phyloP scores from a whole-genome alignment of 1,140 invertebrate species.

The Leptinotarsa texana region DNA sequence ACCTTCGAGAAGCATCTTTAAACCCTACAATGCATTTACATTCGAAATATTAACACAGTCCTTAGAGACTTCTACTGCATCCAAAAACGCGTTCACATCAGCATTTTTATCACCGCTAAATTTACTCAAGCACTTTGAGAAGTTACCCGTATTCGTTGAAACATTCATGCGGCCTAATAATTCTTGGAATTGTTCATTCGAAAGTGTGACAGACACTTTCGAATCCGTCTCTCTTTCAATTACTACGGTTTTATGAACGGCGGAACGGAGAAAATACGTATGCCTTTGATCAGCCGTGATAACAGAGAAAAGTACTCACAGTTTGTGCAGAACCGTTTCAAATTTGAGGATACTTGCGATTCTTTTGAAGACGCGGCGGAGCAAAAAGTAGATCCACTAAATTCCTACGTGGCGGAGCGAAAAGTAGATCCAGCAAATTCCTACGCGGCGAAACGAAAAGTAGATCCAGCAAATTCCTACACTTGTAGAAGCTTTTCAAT shows the following conservation, averaged over 20 bases:
- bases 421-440: not conserved
- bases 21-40: constrained; percentile 18
- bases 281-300: not conserved
- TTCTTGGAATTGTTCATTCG: not conserved
- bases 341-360: not conserved
- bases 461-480: too few relatives aligned
- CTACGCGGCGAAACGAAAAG: too few relatives aligned
- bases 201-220: not conserved
- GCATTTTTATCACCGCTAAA: constrained; percentile 7
- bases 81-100: constrained; percentile 23
- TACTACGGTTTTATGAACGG: not conserved
- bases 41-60: constrained; percentile 20
- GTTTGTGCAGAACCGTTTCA: not conserved
- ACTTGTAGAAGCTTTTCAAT: not conserved
- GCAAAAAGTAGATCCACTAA: too few relatives aligned
- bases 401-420: too few relatives aligned
- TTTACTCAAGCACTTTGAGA: not conserved
- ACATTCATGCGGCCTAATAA: not conserved
- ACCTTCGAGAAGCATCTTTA: constrained; percentile 16
- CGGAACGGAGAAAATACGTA: not conserved
- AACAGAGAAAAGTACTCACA: not conserved
- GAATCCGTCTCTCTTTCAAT: not conserved
- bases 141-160: not conserved
- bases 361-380: not conserved
- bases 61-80: constrained; percentile 25